A percentile compares a stretch with the other conserved stretches of the same genome.
These are phyloP conservation scores for Euspilapteryx auroguttella DNA, from an alignment of 2,888 invertebrate species.

Conservation along the genomic window DNA sequence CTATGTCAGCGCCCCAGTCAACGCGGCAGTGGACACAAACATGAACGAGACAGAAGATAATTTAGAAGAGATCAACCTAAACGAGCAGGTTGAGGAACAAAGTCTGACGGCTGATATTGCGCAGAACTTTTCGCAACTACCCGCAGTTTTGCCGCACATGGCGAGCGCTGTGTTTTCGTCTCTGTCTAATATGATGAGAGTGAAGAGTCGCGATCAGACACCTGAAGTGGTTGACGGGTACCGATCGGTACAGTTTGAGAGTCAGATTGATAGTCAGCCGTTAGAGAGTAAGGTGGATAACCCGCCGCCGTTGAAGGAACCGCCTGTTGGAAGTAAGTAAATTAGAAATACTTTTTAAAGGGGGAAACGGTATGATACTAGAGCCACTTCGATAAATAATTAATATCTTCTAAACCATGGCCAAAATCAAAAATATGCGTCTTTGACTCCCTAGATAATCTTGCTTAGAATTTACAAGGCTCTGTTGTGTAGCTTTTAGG, in stretches of 20 bases:
- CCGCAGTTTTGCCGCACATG: constrained; percentile 60
- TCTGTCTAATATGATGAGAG: constrained; percentile 53
- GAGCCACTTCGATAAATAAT: too few relatives aligned
- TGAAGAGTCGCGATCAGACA: constrained; percentile 34
- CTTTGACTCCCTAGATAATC: too few relatives aligned
- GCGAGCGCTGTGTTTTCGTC: constrained; percentile 68
- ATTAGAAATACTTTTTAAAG: too few relatives aligned
- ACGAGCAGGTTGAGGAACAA: constrained; percentile 17
- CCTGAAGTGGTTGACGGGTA: constrained; percentile 19
- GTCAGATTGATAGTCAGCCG: constrained; percentile 7
- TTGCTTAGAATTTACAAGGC: too few relatives aligned
- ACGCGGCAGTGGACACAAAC: constrained; percentile 40
- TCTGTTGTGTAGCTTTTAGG: too few relatives aligned
- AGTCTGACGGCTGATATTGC: constrained; percentile 51
- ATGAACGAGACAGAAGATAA: constrained; percentile 41
- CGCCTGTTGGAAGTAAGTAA: constrained; percentile 30
- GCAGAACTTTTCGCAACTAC: constrained; percentile 59
- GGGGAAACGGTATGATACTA: too few relatives aligned
- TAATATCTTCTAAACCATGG: too few relatives aligned
- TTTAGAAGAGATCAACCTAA: constrained; percentile 39
- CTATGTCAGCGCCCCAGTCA: constrained; percentile 42
- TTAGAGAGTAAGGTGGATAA: too few relatives aligned
- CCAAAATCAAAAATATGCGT: too few relatives aligned
- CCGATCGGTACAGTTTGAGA: constrained; percentile 15
- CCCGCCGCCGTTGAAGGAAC: too few relatives aligned